A percentile compares a stretch with the other conserved stretches of the same genome.
Evolutionary conservation across 2,797 vertebrate species (phyloP).

Genomic region (Podarcis lilfordi): DNA sequence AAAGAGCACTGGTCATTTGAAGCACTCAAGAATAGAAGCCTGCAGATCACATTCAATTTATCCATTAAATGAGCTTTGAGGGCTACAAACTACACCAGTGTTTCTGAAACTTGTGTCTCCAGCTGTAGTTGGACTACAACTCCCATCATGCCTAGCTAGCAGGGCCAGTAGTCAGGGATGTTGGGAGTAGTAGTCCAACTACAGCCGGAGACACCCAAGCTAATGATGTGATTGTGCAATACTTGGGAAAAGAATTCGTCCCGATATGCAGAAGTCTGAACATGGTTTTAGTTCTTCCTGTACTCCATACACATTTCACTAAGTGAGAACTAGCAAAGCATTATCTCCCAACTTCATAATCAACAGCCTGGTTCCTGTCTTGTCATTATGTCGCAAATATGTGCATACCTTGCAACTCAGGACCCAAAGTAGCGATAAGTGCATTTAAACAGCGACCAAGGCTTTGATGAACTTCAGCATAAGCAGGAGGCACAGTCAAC

Average conservation of each 20-base stretch:
- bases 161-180: too few relatives aligned
- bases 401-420: constrained; percentile 90
- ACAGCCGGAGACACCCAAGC: too few relatives aligned
- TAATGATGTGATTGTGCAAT: background rate
- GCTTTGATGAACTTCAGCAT: constrained; percentile 89
- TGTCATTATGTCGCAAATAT: background rate
- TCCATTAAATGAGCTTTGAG: background rate
- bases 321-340: background rate
- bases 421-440: constrained; percentile 89
- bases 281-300: background rate
- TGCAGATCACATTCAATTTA: background rate
- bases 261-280: background rate
- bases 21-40: background rate
- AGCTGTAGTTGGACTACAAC: too few relatives aligned
- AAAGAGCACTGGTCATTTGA: background rate
- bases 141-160: too few relatives aligned
- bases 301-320: background rate
- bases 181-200: too few relatives aligned
- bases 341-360: background rate
- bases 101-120: too few relatives aligned
- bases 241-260: background rate
- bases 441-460: constrained; percentile 90
- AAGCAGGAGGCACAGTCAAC: constrained; percentile 85
- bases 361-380: background rate
- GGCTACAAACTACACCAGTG: background rate